Base-by-base conservation (phyloP, 2,113 vertebrate genomes). In the Lepidothrix coronata region DNA sequence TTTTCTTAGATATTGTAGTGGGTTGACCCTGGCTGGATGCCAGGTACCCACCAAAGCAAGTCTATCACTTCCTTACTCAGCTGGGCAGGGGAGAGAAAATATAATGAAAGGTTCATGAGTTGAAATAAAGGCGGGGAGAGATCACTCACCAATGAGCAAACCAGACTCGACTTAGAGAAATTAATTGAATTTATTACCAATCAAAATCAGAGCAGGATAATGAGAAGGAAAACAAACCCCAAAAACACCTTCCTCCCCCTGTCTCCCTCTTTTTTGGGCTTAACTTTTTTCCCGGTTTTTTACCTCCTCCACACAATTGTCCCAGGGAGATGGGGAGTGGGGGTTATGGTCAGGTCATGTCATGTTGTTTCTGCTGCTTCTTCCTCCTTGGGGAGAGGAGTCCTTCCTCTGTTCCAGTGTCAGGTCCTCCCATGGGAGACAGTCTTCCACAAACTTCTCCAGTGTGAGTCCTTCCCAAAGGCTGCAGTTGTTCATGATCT, bases 311-410 rank as follows among this genome's bases (percentile, higher is more conserved):
- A 13, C 16, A 43, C 46, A 25, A 27, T 48, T 35, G 41, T 1
- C 30, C 21, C 5, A 4, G 21, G 49, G 8, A 72, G 16, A 55
- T n/a, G 10, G 41, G 16, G 20, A 65, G 30, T 41, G 21, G 24
- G 9, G 13, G 5, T 55, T 79, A 21, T 21, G 41, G 30, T 21
- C n/a, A 35, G 48, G 55, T 63, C n/a, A 48, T 35, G 11, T 17
- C 12, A 16, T 8, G 2, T 8, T 55, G 24, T 71, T 71, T 43
- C 24, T 49, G 4, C 24, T 49, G 11, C 35, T 65, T n/a, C 49
- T 49, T 88, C 13, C 4, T 72, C 21, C 21, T 27, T 0, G 0
- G 13, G 28, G 16, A 25, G 20, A 41, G 13, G 5, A 39, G 6
- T 62, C 57, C n/a, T 78, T 71, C 48, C 10, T 41, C 63, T 30